Conservation (phyloP, 1,140 invertebrate genomes). For the Eumeta japonica region DNA sequence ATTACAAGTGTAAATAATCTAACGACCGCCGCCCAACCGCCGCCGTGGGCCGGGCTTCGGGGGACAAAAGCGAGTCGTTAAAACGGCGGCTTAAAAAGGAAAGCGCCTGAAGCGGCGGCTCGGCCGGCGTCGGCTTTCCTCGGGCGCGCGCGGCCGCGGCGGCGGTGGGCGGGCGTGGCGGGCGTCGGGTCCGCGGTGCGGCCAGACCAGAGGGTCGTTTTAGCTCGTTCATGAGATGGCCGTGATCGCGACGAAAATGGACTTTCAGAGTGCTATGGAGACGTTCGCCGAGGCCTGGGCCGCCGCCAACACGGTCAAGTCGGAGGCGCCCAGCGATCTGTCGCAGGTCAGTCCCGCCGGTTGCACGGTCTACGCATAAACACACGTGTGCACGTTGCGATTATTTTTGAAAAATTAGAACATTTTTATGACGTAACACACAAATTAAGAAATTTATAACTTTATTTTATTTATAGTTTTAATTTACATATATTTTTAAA, state of each 20-base stretch:
- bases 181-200: slow-evolving; percentile 10
- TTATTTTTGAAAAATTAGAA: no score
- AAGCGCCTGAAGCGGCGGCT: slow-evolving; percentile 55
- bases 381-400: no score
- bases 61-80: slow-evolving; percentile 52
- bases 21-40: slow-evolving; percentile 46
- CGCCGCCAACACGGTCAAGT: slow-evolving; percentile 80
- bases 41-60: slow-evolving; percentile 47
- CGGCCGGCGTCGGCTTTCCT: slow-evolving; percentile 53
- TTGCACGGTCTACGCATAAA: no score
- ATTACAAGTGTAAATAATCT: slow-evolving; percentile 58
- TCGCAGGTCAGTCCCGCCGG: slow-evolving; percentile 65
- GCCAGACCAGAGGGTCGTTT: background rate
- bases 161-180: slow-evolving; percentile 32
- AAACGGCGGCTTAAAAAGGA: slow-evolving; percentile 57
- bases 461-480: no score
- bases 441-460: no score
- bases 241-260: slow-evolving; percentile 65
- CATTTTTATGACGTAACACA: no score
- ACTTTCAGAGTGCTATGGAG: slow-evolving; percentile 96
- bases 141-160: slow-evolving; percentile 37
- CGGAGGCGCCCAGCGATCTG: slow-evolving; percentile 53
- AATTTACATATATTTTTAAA: no score
- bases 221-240: slow-evolving; percentile 32
- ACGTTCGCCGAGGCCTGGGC: slow-evolving; percentile 96